Conservation (phyloP, 2,888 invertebrate genomes). For the Ormyrus labotus region DNA sequence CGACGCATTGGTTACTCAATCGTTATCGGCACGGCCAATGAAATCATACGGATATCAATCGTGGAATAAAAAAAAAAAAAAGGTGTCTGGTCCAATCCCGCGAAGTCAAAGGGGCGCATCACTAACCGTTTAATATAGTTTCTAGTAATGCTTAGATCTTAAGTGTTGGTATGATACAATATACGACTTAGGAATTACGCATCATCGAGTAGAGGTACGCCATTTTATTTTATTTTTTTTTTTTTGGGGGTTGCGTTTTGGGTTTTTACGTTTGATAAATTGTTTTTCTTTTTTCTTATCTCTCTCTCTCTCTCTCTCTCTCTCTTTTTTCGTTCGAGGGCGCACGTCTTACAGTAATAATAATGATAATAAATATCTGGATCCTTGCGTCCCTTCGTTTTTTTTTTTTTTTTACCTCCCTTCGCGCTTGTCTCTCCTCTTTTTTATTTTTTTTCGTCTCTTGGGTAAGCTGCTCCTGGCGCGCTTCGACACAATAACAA, state of each 20-base stretch:
- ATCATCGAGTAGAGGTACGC: conserved; percentile 68
- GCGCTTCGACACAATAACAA: conserved; percentile 64
- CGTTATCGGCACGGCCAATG: not conserved
- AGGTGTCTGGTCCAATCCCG: conserved; percentile 48
- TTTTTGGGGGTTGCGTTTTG: conserved; percentile 16
- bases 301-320: not conserved
- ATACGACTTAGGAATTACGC: conserved; percentile 70
- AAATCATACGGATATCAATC: not conserved
- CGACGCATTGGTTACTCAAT: too few relatives aligned
- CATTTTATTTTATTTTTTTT: conserved; percentile 55
- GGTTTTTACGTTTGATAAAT: conserved; percentile 15
- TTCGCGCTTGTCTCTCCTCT: not conserved
- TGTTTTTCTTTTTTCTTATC: not conserved
- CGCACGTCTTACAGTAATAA: conserved; percentile 24
- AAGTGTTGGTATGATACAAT: conserved; percentile 71
- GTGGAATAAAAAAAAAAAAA: conserved; percentile 14
- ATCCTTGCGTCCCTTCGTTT: conserved; percentile 2
- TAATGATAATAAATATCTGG: conserved; percentile 9
- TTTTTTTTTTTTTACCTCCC: not conserved
- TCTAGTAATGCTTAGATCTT: conserved; percentile 69
- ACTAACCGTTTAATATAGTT: conserved; percentile 67
- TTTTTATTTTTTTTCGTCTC: not conserved
- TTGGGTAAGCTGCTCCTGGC: conserved; percentile 49
- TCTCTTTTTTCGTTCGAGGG: not conserved
- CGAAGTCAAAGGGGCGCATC: conserved; percentile 57